These are phyloP conservation scores for Leiothrix lutea DNA, from an alignment of 2,113 vertebrate species.

Conservation along the genomic window DNA sequence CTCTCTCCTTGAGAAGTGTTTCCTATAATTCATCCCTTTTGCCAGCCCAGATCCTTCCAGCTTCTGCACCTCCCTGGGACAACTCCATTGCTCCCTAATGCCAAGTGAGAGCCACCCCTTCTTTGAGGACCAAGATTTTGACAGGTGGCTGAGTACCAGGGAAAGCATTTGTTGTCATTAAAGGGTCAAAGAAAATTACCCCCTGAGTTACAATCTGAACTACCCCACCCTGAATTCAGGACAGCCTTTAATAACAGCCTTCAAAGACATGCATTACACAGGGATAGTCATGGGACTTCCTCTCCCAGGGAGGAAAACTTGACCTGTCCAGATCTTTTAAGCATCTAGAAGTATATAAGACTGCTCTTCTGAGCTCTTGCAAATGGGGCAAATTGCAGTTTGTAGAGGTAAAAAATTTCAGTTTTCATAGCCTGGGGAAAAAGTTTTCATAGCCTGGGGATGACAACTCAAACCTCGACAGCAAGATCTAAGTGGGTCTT, in stretches of 20 bases:
- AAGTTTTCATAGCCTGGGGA: neutral
- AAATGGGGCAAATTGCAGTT: neutral
- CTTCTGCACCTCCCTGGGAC: neutral
- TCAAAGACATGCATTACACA: rapidly evolving
- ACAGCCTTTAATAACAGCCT: too few species aligned
- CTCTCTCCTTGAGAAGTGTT: neutral
- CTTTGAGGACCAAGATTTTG: neutral
- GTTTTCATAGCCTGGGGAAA: neutral
- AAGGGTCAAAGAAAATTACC: neutral
- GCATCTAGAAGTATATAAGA: neutral
- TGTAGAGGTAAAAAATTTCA: neutral
- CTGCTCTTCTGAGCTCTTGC: neutral
- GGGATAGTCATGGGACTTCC: neutral
- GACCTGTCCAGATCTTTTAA: neutral
- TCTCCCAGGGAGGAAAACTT: neutral
- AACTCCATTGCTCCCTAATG: neutral
- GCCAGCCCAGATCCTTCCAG: neutral
- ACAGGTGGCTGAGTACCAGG: neutral
- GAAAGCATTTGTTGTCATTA: neutral
- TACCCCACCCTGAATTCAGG: neutral
- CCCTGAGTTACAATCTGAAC: neutral
- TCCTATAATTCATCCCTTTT: neutral
- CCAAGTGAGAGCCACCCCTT: neutral
- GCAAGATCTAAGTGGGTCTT: neutral
- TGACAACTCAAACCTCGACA: neutral